phyloP scores from a whole-genome alignment of 2,113 vertebrate species.

The Nothoprocta pentlandii region DNA sequence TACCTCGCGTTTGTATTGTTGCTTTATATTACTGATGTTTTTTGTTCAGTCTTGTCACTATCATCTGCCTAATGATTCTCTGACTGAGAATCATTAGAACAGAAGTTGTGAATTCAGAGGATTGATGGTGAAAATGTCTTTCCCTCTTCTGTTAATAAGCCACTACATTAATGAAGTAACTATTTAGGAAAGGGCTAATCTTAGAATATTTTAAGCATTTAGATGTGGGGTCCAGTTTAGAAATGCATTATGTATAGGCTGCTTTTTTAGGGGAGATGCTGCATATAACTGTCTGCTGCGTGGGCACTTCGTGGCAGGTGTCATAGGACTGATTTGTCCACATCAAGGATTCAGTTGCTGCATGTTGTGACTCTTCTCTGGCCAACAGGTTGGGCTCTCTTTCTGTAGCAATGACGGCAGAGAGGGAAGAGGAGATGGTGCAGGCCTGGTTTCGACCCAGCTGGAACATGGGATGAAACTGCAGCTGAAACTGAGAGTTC shows the following conservation, averaged over 20 bases:
- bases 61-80: conserved; percentile 7
- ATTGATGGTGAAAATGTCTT: neutral
- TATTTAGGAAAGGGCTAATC: neutral
- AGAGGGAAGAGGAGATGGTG: neutral
- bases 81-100: neutral
- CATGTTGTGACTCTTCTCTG: neutral
- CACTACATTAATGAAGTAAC: neutral
- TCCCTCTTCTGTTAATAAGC: neutral
- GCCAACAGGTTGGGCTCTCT: neutral
- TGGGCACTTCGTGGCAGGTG: rapidly evolving
- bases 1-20: conserved; percentile 18
- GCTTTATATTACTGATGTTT: neutral
- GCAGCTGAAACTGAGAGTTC: neutral
- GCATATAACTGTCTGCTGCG: neutral
- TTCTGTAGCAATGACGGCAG: neutral
- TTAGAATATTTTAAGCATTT: neutral
- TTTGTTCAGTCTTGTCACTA: conserved; percentile 16
- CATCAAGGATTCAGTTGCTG: neutral
- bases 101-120: neutral
- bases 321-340: neutral
- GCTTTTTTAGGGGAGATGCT: neutral
- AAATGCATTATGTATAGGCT: neutral
- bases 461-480: neutral
- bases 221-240: neutral
- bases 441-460: rapidly evolving